Evolutionary conservation across 1,140 invertebrate species (phyloP).

Genomic region (Lepidurus apus): DNA sequence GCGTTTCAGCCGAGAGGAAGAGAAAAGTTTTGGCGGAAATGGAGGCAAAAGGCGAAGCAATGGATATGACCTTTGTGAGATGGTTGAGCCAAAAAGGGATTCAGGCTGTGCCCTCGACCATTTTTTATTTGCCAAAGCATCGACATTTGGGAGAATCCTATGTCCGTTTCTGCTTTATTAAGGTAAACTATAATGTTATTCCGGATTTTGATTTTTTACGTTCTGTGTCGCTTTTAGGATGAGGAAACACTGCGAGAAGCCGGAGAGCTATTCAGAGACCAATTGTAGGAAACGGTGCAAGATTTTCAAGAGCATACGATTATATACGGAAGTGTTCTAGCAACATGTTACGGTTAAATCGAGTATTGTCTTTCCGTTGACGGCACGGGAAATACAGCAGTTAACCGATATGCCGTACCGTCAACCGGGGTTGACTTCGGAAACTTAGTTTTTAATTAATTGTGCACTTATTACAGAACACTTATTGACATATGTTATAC

Average conservation of each 20-base stretch:
- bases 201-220: slow-evolving; percentile 20
- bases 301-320: too few species aligned
- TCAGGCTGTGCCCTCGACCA: slow-evolving; percentile 86
- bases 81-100: slow-evolving; percentile 70
- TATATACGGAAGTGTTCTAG: too few species aligned
- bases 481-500: too few species aligned
- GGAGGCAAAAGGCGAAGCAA: background rate
- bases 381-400: too few species aligned
- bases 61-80: slow-evolving; percentile 54
- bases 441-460: too few species aligned
- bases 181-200: slow-evolving; percentile 53
- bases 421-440: too few species aligned
- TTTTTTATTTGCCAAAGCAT: slow-evolving; percentile 80
- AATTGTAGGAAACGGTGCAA: slow-evolving; percentile 50
- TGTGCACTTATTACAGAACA: too few species aligned
- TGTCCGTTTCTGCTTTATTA: slow-evolving; percentile 87
- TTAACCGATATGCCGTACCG: too few species aligned
- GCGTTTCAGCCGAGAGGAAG: background rate
- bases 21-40: background rate
- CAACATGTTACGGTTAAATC: too few species aligned
- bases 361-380: too few species aligned
- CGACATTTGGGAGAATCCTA: slow-evolving; percentile 81
- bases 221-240: slow-evolving; percentile 49
- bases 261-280: slow-evolving; percentile 52
- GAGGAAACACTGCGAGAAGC: slow-evolving; percentile 68